These are phyloP conservation scores for Syngnathus rostellatus DNA, from an alignment of 2,797 vertebrate species.

Conservation along the genomic window DNA sequence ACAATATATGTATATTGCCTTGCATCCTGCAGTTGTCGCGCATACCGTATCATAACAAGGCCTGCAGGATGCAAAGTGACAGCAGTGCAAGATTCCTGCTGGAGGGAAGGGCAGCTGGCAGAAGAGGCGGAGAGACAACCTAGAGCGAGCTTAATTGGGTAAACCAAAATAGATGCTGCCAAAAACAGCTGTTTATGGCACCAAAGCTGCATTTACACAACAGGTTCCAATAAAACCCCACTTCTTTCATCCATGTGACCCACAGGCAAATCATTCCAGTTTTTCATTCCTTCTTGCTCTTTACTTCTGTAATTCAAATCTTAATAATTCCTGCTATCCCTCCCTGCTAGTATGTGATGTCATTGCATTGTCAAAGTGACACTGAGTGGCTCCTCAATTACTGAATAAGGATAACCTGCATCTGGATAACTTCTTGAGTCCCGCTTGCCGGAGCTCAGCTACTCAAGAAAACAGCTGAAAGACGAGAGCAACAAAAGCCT, in stretches of 20 bases:
- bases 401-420: slow-evolving; percentile 27
- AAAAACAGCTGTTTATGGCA: slow-evolving; percentile 1
- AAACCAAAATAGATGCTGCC: background rate
- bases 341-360: background rate
- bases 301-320: background rate
- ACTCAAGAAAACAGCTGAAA: slow-evolving; percentile 42
- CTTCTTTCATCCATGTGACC: background rate
- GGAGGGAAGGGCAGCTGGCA: background rate
- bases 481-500: slow-evolving; percentile 36
- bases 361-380: slow-evolving; percentile 15
- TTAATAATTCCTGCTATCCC: background rate
- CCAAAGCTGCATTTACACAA: background rate
- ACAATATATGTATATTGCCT: background rate
- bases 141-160: background rate
- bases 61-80: background rate
- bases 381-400: slow-evolving; percentile 5
- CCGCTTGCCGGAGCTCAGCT: slow-evolving; percentile 36
- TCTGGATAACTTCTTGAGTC: slow-evolving; percentile 35
- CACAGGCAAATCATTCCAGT: background rate
- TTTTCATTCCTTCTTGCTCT: background rate
- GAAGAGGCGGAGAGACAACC: background rate
- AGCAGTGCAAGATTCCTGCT: background rate
- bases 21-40: background rate
- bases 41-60: background rate
- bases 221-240: background rate